Percentiles rank a stretch among this genome's conserved stretches.
Conservation (phyloP, 2,797 vertebrate genomes). For the Australoheros facetus region DNA sequence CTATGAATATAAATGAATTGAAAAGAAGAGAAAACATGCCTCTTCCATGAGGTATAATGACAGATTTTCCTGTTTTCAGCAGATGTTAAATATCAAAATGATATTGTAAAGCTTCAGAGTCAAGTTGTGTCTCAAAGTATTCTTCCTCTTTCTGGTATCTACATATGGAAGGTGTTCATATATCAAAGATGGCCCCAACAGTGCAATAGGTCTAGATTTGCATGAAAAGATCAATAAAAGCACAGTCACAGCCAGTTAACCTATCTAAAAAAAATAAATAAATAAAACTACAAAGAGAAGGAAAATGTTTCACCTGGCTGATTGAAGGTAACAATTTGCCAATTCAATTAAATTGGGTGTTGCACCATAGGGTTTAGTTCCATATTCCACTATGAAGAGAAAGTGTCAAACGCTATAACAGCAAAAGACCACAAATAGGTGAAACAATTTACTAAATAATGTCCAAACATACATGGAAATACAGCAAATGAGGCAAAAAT, state of each 20-base stretch:
- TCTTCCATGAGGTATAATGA: not conserved
- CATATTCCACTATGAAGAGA: not conserved
- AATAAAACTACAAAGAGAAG: not conserved
- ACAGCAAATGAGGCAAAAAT: not conserved
- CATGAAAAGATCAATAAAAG: too few species aligned
- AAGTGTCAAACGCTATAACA: not conserved
- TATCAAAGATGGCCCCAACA: not conserved
- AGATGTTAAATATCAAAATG: conserved; percentile 16
- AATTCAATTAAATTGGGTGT: not conserved
- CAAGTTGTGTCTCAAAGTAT: not conserved
- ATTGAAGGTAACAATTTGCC: not conserved
- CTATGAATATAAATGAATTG: not conserved
- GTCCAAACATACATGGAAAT: not conserved
- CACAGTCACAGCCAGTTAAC: not conserved
- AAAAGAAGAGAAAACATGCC: not conserved
- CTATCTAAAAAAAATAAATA: not conserved
- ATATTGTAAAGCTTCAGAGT: not conserved
- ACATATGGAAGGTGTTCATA: conserved; percentile 12
- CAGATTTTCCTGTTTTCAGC: not conserved
- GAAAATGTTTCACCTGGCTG: not conserved
- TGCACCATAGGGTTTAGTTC: not conserved
- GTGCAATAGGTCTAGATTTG: not conserved
- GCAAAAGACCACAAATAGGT: too few species aligned
- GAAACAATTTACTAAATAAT: too few species aligned
- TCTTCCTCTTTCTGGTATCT: not conserved